Conservation (phyloP, 2,797 vertebrate genomes). For the Pterois miles region DNA sequence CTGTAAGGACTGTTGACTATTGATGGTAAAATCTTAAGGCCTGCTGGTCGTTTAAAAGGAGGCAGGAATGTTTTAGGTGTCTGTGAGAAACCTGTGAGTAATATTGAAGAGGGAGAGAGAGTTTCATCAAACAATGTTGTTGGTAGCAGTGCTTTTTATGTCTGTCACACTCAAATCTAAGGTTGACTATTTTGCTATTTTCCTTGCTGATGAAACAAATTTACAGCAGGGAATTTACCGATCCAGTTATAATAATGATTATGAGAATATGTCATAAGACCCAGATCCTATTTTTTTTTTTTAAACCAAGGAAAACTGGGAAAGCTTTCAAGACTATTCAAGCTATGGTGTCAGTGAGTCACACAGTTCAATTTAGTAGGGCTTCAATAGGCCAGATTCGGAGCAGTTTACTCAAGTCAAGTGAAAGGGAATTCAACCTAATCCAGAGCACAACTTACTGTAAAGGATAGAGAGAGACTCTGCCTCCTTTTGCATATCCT, state of each 20-base stretch:
- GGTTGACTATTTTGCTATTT: background rate
- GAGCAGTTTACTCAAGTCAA: conserved; percentile 58
- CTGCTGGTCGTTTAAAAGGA: conserved; percentile 47
- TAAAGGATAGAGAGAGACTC: conserved; percentile 65
- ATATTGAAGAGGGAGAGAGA: conserved; percentile 24
- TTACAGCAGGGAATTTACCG: background rate
- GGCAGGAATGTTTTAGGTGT: conserved; percentile 53
- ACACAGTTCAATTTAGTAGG: conserved; percentile 48
- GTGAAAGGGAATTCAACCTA: conserved; percentile 60
- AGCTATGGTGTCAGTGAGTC: conserved; percentile 42
- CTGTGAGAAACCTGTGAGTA: conserved; percentile 70
- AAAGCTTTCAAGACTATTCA: conserved; percentile 36
- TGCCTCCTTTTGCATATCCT: conserved; percentile 87
- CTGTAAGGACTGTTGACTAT: conserved; percentile 21
- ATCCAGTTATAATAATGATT: conserved; percentile 1
- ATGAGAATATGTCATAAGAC: conserved; percentile 16
- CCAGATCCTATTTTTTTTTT: conserved; percentile 13
- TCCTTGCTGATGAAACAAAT: background rate
- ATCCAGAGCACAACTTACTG: conserved; percentile 81
- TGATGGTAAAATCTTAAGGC: conserved; percentile 32
- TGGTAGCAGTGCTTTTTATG: background rate
- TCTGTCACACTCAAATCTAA: background rate
- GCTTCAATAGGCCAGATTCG: conserved; percentile 37
- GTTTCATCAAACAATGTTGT: conserved; percentile 12
- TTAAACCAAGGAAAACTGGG: conserved; percentile 13